These are phyloP conservation scores for Esox niger DNA, from an alignment of 2,113 vertebrate genomes.

Conservation along the genomic window DNA sequence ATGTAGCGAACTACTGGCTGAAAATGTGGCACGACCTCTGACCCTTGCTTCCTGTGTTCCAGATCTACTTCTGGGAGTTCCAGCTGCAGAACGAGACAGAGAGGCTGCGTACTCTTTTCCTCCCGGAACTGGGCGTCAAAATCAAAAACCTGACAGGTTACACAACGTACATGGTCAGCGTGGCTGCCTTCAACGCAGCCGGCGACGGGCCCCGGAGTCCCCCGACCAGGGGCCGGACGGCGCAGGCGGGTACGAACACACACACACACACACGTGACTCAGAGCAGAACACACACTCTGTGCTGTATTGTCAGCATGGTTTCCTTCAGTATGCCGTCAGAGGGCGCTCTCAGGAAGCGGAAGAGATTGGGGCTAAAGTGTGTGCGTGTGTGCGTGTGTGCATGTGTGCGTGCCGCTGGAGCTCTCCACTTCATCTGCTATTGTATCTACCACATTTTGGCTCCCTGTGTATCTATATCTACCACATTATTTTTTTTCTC, in stretches of 20 bases:
- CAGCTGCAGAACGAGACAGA: conserved; percentile 82
- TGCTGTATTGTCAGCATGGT: too few relatives aligned
- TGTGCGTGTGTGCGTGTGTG: too few relatives aligned
- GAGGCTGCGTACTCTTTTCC: conserved; percentile 85
- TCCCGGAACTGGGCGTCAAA: conserved; percentile 86
- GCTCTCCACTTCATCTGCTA: neutral
- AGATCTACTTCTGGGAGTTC: conserved; percentile 97
- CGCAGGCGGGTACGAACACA: too few relatives aligned
- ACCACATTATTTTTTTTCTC: neutral
- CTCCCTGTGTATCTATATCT: neutral
- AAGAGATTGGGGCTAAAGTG: conserved; percentile 56
- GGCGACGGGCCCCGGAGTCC: conserved; percentile 87
- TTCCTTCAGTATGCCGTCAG: conserved; percentile 59
- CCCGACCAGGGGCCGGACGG: conserved; percentile 61
- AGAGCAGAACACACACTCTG: too few relatives aligned
- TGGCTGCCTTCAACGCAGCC: conserved; percentile 90
- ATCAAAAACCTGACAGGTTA: conserved; percentile 95
- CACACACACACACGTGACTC: too few relatives aligned
- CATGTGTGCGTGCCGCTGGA: too few relatives aligned
- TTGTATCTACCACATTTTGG: neutral
- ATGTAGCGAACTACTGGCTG: neutral
- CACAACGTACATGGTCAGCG: conserved; percentile 90
- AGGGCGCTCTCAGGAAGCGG: conserved; percentile 94
- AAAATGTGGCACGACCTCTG: neutral
- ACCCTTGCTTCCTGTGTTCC: conserved; percentile 27